Evolutionary conservation across 2,888 invertebrate genomes (phyloP).

Genomic region (Leptopterna dolabrata): DNA sequence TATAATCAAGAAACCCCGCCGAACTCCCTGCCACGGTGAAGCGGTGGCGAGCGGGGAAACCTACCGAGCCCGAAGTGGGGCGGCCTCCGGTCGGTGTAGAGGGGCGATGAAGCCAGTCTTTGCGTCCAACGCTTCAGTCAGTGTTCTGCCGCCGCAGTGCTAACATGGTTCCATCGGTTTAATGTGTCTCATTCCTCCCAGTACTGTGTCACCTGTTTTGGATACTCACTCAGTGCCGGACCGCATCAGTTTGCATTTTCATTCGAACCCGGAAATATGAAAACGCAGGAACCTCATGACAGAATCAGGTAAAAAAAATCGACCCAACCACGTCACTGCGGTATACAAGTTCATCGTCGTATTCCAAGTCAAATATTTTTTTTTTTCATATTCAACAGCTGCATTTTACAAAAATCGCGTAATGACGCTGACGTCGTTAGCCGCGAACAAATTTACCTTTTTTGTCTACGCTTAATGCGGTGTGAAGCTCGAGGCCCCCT

Average conservation of each 20-base stretch:
- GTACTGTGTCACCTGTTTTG: constrained; percentile 46
- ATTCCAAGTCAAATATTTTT: not conserved
- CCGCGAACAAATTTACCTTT: not conserved
- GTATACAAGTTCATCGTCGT: not conserved
- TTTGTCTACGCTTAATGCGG: constrained; percentile 21
- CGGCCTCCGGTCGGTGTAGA: not conserved
- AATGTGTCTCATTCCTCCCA: constrained; percentile 46
- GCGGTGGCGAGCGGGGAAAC: not conserved
- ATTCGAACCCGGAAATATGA: constrained; percentile 49
- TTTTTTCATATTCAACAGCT: not conserved
- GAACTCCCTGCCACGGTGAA: not conserved
- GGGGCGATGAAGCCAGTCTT: not conserved
- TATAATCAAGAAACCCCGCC: not conserved
- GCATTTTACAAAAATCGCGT: not conserved
- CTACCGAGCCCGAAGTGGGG: not conserved
- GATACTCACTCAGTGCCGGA: constrained; percentile 48
- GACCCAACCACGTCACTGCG: not conserved
- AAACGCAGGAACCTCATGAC: constrained; percentile 56
- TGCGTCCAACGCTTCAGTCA: constrained; percentile 10
- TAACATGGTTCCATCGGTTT: constrained; percentile 36
- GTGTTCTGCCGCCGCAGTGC: constrained; percentile 47
- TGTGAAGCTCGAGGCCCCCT: not conserved
- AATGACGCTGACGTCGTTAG: not conserved
- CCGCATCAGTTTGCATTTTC: constrained; percentile 15
- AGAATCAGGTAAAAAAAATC: constrained; percentile 50